Evolutionary conservation across 2,113 vertebrate species (phyloP).

Genomic region (Phaethon lepturus): DNA sequence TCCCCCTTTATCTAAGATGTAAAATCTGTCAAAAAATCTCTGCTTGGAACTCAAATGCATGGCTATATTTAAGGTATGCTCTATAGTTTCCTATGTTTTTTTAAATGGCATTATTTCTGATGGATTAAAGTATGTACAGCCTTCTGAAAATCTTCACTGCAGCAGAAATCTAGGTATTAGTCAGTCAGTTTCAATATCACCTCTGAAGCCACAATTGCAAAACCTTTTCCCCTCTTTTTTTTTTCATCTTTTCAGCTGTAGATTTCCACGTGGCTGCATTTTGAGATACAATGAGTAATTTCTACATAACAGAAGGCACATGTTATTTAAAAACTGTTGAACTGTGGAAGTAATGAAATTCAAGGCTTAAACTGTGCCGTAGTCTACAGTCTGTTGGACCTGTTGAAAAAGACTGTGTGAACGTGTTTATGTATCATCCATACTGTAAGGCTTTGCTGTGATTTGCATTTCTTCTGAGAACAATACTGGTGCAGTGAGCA

Average conservation of each 20-base stretch:
- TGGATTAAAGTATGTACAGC: neutral
- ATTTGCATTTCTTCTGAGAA: neutral
- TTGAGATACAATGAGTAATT: neutral
- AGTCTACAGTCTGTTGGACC: neutral
- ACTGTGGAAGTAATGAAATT: neutral
- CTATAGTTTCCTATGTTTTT: neutral
- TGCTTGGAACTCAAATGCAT: neutral
- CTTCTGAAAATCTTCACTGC: neutral
- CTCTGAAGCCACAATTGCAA: neutral
- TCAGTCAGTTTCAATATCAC: neutral
- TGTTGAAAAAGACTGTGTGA: neutral
- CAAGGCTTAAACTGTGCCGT: neutral
- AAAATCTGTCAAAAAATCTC: neutral
- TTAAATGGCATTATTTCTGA: neutral
- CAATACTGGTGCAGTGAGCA: neutral
- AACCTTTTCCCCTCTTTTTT: fast-evolving
- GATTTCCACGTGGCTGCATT: neutral
- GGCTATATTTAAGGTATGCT: neutral
- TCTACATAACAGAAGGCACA: neutral
- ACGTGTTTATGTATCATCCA: neutral
- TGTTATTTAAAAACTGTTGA: neutral
- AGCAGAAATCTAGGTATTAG: neutral
- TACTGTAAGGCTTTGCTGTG: neutral
- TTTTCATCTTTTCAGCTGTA: neutral
- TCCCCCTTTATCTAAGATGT: neutral